Evolutionary conservation across 2,888 invertebrate genomes (phyloP), one percentile per base, ranked within the genome.

Genomic region (Meandrusa payeni): DNA sequence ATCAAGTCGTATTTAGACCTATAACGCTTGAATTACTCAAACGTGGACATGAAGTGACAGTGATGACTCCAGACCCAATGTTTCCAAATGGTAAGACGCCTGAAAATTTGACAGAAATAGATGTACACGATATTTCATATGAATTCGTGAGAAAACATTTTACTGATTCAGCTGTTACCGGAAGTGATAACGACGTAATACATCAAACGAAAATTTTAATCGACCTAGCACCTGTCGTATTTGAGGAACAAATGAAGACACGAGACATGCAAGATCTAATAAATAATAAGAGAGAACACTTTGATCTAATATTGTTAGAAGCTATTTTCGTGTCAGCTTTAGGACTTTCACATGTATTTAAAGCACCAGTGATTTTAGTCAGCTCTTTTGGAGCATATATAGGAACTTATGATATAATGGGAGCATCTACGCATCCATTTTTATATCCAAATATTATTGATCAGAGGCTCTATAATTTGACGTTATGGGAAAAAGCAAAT

Each of bases 301-400:
- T 67, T 46, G 76, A 75, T 54, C 26, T 75, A 2, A 5, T 75
- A 2, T 4, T 76, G 0, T 12, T 63, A 7, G 75, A 76, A 59
- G 61, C 56, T 9, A 6, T 17, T 9, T 17, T 5, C 9, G 5
- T 2, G 2, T 2, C 17, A 5, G 17, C 19, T 9, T 31, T 31
- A 3, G 17, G 17, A 9, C 7, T 31, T 5, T 15, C 19, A 9
- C 31, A 33, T 13, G 10, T 22, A 7, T 33, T 20, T 33, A 33
- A 33, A 1, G 33, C 7, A 15, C 29, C 29, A 29, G 15, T 10
- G 15, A 29, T 29, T 29, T 29, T 29, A 15, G 29, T 29, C 2
- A 70, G 67, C 47, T 72, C 72, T 0, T 47, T 67, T 0, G 66
- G 67, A 24, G 49, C 51, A 1, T n/a, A 39, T 0, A 32, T 27